Evolutionary conservation across 2,113 vertebrate genomes (phyloP), one percentile per base, ranked within the genome.

Genomic region (Psilopogon haemacephalus): DNA sequence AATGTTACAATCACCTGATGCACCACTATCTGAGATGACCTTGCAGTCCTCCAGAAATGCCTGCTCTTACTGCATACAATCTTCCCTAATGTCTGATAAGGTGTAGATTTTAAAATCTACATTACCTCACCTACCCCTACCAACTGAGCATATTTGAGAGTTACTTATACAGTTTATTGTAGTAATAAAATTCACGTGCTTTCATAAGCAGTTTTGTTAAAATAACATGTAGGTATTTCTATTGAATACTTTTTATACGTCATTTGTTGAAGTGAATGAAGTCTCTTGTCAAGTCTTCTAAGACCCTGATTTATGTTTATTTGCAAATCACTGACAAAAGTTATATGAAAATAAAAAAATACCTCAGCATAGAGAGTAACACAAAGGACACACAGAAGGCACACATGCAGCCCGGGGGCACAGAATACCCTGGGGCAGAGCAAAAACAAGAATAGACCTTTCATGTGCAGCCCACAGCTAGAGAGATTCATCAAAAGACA

Each of bases 391-490:
- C 3, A 30, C 14, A 37, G 60, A 54, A n/a, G 9, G 24, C 42
- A 78, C 21, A 50, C 0, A 5, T 28, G 32, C 32, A 62, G 52
- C 48, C 28, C 8, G 42, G 5, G 59, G 26, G 9, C 44, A 68
- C 23, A 69, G 14, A 42, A 67, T 11, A 21, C 30, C 19, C 38
- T 5, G 3, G 32, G 33, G 9, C 37, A 84, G 38, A 63, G 28
- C 1, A 13, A 74, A 85, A 88, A 9, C 42, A 82, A 70, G 32
- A 3, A 26, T 33, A 83, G 17, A 33, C 7, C 14, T 23, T 72
- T 7, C 3, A 27, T 56, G 44, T 38, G 55, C 35, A 87, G 58
- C 58, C 67, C 50, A 69, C 0, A 0, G 37, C 38, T 6, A 37
- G 19, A 24, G 0, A 55, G 27, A 54, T 67, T 33, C 48, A 13